Base-by-base conservation (phyloP, 2,797 vertebrate genomes). In the Tokudaia tokunoshimensis region DNA sequence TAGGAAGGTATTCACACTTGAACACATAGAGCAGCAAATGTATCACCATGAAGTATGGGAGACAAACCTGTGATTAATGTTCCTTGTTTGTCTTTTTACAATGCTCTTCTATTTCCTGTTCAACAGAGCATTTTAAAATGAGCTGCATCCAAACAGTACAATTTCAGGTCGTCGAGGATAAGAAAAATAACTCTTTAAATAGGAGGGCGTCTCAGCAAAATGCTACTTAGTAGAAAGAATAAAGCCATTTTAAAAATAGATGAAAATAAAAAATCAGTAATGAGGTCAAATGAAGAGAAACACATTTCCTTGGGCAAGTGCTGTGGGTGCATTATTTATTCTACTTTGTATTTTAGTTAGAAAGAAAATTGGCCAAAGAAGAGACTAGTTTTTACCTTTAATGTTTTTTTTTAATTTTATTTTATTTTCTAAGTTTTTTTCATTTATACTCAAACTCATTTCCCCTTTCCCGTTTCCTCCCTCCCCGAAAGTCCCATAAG, bases 161-260 rank as follows among this genome's bases (percentile, higher is more conserved):
- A 96, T 67, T 97, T 92, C 44, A 12, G 75, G 92, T 65, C 94
- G 67, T 59, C 81, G 94, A 95, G n/a, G 84, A 55, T 82, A 96
- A 81, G 41, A 79, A 90, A 92, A 59, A 89, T 74, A 96, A 91
- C 47, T 76, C 29, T 97, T 90, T 61, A 96, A 95, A 86, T 93
- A 87, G 26, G 15, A 96, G 52, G 41, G 10, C 7, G 44, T 80
- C 57, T 92, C 11, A 95, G 89, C 65, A 96, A 86, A 96, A 59
- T 89, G 84, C 74, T 57, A 82, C 83, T 50, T 65, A 44, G 8
- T 24, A 87, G 80, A 97, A 97, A 93, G 76, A 95, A 89, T 50
- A 92, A 79, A 93, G 93, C 89, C 79, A 84, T 83, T 96, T 67
- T 76, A 70, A 97, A 97, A 92, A 94, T 87, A 96, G 31, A 92